phyloP scores from a whole-genome alignment of 2,888 invertebrate genomes.

The Lasioglossum morio region DNA sequence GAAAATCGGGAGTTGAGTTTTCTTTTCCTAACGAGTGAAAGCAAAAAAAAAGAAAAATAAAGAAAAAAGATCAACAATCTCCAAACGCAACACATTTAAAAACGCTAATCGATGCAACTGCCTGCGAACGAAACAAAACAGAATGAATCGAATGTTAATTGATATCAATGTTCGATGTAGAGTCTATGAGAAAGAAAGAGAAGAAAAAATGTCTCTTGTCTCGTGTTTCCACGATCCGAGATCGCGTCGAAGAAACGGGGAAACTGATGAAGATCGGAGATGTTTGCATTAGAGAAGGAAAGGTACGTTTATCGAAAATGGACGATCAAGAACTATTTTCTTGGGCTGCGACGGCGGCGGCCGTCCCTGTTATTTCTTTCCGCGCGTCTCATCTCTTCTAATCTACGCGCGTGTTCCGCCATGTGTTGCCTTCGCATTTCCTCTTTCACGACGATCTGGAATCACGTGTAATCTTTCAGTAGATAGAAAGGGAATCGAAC shows the following conservation, averaged over 20 bases:
- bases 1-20: not conserved
- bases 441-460: slow-evolving; percentile 94
- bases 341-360: slow-evolving; percentile 81
- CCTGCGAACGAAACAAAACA: slow-evolving; percentile 1
- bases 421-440: slow-evolving; percentile 94
- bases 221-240: slow-evolving; percentile 21
- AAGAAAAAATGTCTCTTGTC: slow-evolving; percentile 11
- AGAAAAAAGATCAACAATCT: not conserved
- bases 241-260: slow-evolving; percentile 20
- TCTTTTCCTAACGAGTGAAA: not conserved
- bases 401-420: slow-evolving; percentile 93
- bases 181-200: slow-evolving; percentile 22
- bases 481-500: not conserved
- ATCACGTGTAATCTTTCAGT: slow-evolving; percentile 49
- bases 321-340: slow-evolving; percentile 74
- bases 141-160: not conserved
- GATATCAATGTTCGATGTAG: slow-evolving; percentile 4
- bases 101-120: slow-evolving; percentile 27
- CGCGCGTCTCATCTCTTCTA: slow-evolving; percentile 90
- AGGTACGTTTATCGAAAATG: slow-evolving; percentile 60
- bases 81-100: slow-evolving; percentile 21
- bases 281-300: slow-evolving; percentile 47
- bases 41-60: not conserved
- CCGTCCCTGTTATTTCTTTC: slow-evolving; percentile 83
- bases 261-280: slow-evolving; percentile 29